Evolutionary conservation across 64 coral and sea anemone species (phyloP).

Genomic region (Pocillopora damicornis): DNA sequence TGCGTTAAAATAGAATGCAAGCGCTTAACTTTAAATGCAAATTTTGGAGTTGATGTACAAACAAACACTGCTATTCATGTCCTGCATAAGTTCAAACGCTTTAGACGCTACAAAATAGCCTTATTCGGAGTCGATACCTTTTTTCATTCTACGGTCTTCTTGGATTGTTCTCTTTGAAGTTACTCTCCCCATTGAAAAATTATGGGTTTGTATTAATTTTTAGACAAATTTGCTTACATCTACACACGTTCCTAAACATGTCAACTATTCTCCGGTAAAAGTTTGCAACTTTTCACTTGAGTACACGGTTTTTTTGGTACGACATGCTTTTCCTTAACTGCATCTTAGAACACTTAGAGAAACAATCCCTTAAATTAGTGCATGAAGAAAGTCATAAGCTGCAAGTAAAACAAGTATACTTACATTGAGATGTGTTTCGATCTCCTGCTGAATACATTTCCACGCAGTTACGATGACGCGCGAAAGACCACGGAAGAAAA

Average conservation of each 20-base stretch:
- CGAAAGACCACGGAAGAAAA: neutral
- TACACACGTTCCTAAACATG: neutral
- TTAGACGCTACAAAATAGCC: neutral
- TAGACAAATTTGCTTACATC: neutral
- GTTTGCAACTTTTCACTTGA: neutral
- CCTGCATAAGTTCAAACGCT: neutral
- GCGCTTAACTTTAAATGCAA: neutral
- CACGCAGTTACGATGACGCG: neutral
- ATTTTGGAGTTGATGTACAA: neutral
- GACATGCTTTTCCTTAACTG: neutral
- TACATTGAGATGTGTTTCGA: neutral
- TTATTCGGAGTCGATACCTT: neutral
- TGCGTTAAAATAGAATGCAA: neutral
- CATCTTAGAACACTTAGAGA: neutral
- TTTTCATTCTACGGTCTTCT: neutral
- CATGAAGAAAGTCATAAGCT: neutral
- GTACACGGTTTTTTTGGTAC: neutral
- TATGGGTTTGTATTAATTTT: neutral
- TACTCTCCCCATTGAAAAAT: neutral
- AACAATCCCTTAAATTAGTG: neutral
- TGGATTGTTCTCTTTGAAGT: neutral
- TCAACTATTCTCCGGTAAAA: neutral
- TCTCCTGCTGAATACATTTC: neutral
- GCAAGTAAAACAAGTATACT: neutral
- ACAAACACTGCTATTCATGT: constrained; percentile 16